phyloP scores from a whole-genome alignment of 1,140 invertebrate genomes.

The Portunus trituberculatus region DNA sequence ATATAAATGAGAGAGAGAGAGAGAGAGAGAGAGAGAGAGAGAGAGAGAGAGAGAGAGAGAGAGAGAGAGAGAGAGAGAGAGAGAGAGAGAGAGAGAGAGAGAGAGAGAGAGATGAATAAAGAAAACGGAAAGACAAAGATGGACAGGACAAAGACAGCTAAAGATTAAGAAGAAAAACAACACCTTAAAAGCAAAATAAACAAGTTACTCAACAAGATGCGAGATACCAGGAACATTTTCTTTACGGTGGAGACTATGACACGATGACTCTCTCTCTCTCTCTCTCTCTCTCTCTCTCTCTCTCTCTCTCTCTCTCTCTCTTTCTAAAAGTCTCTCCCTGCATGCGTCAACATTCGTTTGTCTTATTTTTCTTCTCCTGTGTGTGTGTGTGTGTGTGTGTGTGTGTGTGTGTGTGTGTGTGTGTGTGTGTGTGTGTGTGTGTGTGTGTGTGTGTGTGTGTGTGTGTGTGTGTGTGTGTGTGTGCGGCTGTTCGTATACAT shows the following conservation, averaged over 20 bases:
- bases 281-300: conserved; percentile 20
- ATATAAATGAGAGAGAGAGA: no score
- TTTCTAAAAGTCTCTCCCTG: neutral
- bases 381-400: conserved; percentile 2
- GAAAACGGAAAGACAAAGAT: neutral
- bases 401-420: neutral
- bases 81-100: neutral
- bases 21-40: no score
- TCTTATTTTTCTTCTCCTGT: neutral
- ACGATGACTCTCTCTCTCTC: neutral
- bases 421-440: neutral
- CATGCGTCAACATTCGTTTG: neutral
- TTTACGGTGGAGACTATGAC: no score
- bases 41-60: no score
- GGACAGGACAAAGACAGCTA: neutral
- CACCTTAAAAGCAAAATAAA: neutral
- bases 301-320: conserved; percentile 20
- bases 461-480: neutral
- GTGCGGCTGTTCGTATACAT: neutral
- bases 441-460: neutral
- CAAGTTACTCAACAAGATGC: neutral
- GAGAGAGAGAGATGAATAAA: neutral
- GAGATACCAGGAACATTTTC: no score
- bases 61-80: no score
- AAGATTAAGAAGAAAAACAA: neutral